phyloP scores from a whole-genome alignment of 2,888 invertebrate genomes.

The Gisinianus flammeolus region DNA sequence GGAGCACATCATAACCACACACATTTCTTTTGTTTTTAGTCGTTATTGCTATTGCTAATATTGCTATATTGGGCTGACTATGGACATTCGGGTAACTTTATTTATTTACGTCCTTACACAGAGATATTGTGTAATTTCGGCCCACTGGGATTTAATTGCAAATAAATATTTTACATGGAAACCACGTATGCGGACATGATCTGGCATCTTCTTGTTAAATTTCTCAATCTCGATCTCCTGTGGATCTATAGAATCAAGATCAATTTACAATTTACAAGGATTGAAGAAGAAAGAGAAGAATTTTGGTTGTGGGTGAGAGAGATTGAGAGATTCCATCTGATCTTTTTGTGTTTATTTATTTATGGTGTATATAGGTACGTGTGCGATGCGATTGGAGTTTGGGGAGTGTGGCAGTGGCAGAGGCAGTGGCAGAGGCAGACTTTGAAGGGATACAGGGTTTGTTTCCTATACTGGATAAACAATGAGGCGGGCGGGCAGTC shows the following conservation, averaged over 20 bases:
- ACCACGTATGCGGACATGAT: neutral
- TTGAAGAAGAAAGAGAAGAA: neutral
- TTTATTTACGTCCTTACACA: too few species aligned
- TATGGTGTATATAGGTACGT: neutral
- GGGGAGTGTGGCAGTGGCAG: neutral
- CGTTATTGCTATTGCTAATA: neutral
- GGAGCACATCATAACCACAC: neutral
- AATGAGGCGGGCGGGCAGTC: neutral
- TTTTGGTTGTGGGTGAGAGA: neutral
- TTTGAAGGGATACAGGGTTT: neutral
- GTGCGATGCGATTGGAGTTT: neutral
- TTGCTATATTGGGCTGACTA: neutral
- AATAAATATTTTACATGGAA: neutral
- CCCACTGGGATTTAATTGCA: neutral
- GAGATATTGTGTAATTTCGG: too few species aligned
- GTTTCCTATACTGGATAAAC: neutral
- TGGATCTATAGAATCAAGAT: conserved; percentile 12
- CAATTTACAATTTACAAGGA: neutral
- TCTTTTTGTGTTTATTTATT: neutral
- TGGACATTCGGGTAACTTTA: too few species aligned
- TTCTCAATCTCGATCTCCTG: neutral
- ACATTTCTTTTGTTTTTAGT: neutral
- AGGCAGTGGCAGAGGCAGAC: neutral
- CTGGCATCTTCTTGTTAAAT: neutral
- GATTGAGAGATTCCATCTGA: too few species aligned